Evolutionary conservation across 1,140 invertebrate genomes (phyloP), one percentile per base, ranked within the genome.

Genomic region (Heterodera carotae): DNA sequence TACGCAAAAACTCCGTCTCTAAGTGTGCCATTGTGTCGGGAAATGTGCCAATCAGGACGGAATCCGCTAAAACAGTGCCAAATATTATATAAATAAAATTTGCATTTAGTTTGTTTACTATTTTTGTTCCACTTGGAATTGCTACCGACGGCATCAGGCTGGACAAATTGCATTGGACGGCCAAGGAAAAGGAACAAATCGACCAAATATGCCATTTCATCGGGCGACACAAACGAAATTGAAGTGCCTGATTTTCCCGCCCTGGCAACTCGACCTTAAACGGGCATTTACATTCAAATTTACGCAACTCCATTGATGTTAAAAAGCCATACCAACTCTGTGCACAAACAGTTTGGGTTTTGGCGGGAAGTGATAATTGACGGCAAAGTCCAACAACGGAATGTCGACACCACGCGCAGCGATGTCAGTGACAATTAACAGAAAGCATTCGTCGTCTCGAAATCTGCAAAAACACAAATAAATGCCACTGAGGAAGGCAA

Each of bases 321-420:
- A 56, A 56, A 25, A 68, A 48, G 76, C 91, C 93, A 90, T 89
- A 94, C 94, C 97, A 75, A 98, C 97, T 91, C 97, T 91, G 89
- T 99, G 97, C 33, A 99, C 93, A 90, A 98, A 99, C 12, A 99
- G 89, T 89, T 99, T 99, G 0, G 94, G 91, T 89, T 96, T 98
- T 0, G 93, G 92, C 0, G 97, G 97, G 88, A 99, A 99, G 90
- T 98, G 93, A 83, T 92, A 95, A 89, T 99, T 99, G 62, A 99
- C 95, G 5, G 98, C 96, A 87, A 93, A 94, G 86, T 99, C 96
- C 75, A 99, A 88, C 77, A 94, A 91, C 0, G 97, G 97, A 86
- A 99, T 94, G 88, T 99, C 97, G 43, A 99, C 93, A 76, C 97
- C 97, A 86, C 97, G 90, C 0, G 97, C 96, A 2, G 97, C 97